A percentile compares a stretch with the other conserved stretches of the same genome.
These are phyloP conservation scores for Phortica variegata DNA, from an alignment of 1,140 invertebrate genomes.

Conservation along the genomic window DNA sequence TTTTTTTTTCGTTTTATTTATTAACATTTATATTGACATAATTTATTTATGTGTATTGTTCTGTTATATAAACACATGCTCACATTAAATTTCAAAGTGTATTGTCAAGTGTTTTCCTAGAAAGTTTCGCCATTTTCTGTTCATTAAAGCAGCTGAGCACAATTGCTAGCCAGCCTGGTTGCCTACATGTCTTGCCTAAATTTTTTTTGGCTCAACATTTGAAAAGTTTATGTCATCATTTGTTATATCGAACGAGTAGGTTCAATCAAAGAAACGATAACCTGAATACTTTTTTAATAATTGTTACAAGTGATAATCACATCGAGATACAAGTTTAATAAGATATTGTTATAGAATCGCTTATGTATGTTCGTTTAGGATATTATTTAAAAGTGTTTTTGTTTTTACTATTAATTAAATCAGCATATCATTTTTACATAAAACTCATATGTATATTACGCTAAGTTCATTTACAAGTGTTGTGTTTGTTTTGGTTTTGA, in stretches of 20 bases:
- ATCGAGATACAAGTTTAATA: slow-evolving; percentile 26
- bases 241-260: slow-evolving; percentile 18
- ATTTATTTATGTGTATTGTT: not conserved
- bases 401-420: slow-evolving; percentile 26
- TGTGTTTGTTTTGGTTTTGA: slow-evolving; percentile 26
- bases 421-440: slow-evolving; percentile 51
- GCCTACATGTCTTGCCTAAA: too few relatives aligned
- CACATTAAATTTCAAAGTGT: slow-evolving; percentile 46
- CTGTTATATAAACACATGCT: slow-evolving; percentile 5
- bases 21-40: not conserved
- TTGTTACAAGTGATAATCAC: slow-evolving; percentile 38
- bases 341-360: slow-evolving; percentile 27
- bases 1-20: slow-evolving; percentile 19
- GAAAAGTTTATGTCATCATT: slow-evolving; percentile 9
- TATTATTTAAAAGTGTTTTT: slow-evolving; percentile 7
- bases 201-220: slow-evolving; percentile 17
- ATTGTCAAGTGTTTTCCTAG: slow-evolving; percentile 43
- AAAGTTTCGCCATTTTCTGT: too few relatives aligned
- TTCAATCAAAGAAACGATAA: slow-evolving; percentile 10
- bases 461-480: slow-evolving; percentile 25
- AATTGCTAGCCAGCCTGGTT: too few relatives aligned
- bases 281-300: slow-evolving; percentile 16
- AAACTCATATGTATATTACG: too few relatives aligned
- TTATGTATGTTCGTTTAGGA: slow-evolving; percentile 13
- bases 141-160: too few relatives aligned